Percentiles rank a stretch among this genome's conserved stretches.
phyloP scores from a whole-genome alignment of 2,797 vertebrate genomes.

The Pogoniulus pusillus region DNA sequence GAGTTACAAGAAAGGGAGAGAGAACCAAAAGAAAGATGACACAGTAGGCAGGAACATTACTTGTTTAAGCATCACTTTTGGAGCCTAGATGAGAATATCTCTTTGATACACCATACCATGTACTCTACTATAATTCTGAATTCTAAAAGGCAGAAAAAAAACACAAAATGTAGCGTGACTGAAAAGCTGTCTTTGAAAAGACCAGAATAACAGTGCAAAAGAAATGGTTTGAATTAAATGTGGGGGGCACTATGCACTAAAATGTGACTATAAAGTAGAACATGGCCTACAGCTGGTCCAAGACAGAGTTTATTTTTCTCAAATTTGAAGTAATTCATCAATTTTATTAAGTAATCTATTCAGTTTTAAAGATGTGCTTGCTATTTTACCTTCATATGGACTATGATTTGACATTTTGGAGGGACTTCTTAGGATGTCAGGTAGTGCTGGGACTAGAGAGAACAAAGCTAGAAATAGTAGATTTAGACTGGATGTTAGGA shows the following conservation, averaged over 20 bases:
- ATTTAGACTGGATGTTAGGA: too few relatives aligned
- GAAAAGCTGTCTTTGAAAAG: background rate
- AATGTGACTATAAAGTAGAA: background rate
- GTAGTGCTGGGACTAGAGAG: too few relatives aligned
- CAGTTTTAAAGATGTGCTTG: background rate
- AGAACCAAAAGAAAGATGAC: background rate
- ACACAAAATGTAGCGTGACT: background rate
- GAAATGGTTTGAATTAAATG: background rate
- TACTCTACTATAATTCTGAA: background rate
- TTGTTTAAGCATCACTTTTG: background rate
- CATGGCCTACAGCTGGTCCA: background rate
- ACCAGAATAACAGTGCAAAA: background rate
- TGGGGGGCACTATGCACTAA: background rate
- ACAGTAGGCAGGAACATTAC: background rate
- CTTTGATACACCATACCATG: background rate
- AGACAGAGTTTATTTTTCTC: background rate
- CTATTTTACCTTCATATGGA: background rate
- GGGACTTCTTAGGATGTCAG: too few relatives aligned
- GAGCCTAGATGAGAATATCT: conserved; percentile 4
- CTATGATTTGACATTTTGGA: background rate
- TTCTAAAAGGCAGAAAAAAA: background rate
- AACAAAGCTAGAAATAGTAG: too few relatives aligned
- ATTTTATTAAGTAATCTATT: background rate
- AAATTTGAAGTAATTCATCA: background rate
- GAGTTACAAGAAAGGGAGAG: too few relatives aligned